Base-by-base conservation (phyloP, 1,140 invertebrate genomes). In the Zaprionus capensis region DNA sequence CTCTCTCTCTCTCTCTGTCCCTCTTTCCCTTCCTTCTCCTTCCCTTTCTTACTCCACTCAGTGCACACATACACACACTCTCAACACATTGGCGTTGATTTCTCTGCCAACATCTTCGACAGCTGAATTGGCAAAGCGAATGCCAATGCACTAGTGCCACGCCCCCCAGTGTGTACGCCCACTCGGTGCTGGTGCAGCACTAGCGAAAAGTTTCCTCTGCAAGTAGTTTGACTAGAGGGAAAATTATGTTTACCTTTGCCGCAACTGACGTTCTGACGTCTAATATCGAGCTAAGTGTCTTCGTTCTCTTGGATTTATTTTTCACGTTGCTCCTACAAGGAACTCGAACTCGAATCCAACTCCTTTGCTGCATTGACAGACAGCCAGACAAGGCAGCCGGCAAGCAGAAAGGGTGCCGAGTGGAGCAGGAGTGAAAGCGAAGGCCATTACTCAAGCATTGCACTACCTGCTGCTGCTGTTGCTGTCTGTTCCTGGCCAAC, bases 241-340 rank as follows among this genome's bases (percentile, higher is more conserved):
- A 86, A 82, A 86, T 82, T 78, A 86, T 86, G 80, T 86, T 87
- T 87, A 86, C 80, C 78, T 76, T 77, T 71, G 76, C 76, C 53
- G 22, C 59, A 64, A 73, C 46, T 51, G 46, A 51, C 75, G 70
- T 73, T 73, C 66, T 70, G 49, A 64, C 70, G 65, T 82, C 69
- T 82, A 73, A 82, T 78, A 76, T 82, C 53, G 62, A 62, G 41
- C 82, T 69, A 61, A 71, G 56, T 61, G 68, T 73, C 55, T 70
- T 68, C 49, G 28, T 68, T 24, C 28, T n/a, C 64, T 72, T 59
- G 26, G 31, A 44, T 22, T 53, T 76, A 62, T 55, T 63, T 65
- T 68, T 67, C 24, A 73, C 46, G 62, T 71, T 44, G 57, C 58
- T 51, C 68, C 80, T 68, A 53, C 71, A 58, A 36, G 31, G 5